Conservation (phyloP, 2,888 invertebrate species). For the Dusona sp. region DNA sequence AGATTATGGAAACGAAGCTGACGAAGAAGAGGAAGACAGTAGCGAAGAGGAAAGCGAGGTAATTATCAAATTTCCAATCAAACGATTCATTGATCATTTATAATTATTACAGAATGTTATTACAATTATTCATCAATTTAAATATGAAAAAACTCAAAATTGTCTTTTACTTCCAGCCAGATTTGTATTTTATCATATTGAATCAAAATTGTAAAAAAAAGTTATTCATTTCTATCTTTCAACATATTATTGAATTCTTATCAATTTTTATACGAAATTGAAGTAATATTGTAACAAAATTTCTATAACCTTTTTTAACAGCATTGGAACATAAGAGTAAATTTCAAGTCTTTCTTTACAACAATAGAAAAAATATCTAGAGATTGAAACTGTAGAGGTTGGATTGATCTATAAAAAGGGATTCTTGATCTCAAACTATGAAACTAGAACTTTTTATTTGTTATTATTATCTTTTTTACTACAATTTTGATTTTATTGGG, state of each 20-base stretch:
- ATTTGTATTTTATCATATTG: no score
- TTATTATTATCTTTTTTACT: neutral
- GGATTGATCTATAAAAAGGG: neutral
- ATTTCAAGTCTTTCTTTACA: neutral
- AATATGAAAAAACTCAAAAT: neutral
- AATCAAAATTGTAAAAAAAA: neutral
- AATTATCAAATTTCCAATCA: neutral
- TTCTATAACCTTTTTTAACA: neutral
- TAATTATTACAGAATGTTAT: neutral
- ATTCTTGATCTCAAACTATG: neutral
- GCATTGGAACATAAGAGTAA: neutral
- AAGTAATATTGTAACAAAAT: neutral
- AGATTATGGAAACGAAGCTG: conserved; percentile 80
- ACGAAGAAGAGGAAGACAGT: conserved; percentile 80
- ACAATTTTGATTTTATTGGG: neutral
- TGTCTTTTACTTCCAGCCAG: neutral
- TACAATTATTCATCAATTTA: neutral
- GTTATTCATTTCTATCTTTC: neutral
- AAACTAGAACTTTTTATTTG: neutral
- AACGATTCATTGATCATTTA: neutral
- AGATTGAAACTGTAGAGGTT: no score
- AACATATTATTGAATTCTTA: neutral
- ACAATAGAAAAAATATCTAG: neutral
- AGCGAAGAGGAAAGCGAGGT: conserved; percentile 81
- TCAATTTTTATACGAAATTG: neutral